Base-by-base conservation (phyloP, 2,888 invertebrate genomes). In the Atethmia centrago region DNA sequence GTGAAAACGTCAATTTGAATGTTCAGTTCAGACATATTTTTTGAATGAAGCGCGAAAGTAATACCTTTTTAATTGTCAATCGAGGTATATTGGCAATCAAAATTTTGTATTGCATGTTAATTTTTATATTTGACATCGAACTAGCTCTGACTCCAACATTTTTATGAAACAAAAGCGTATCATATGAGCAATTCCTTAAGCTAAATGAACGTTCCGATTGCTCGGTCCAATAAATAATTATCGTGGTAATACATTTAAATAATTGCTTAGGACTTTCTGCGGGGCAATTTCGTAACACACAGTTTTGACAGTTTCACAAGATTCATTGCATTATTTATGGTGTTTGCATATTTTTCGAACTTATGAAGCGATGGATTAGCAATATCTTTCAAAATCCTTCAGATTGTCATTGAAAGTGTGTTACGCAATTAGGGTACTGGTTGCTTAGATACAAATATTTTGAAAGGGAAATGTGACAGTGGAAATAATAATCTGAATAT, bases 401-500 rank as follows among this genome's bases (percentile, higher is more conserved):
- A 31, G 4, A 31, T 31, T 31, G 31, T 31, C 3, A 31, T 31
- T 31, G 31, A 31, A 31, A 31, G 31, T 31, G 2, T 31, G 2
- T 31, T 31, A 2, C 31, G 31, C 31, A 31, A 31, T 31, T 3
- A 2, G 4, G 31, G 31, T 31, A 31, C 31, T 31, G 25, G n/a
- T 55, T 36, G 25, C 16, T 3, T 21, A 65, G 36, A 45, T 61
- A 74, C 16, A 62, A 47, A 16, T 56, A 55, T 53, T 59, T 64
- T 40, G 14, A 58, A 47, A 53, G 36, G 40, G 14, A n/a, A 58
- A 53, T 68, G 31, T 63, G 36, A 42, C 28, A 5, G 21, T 63
- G 64, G 71, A 62, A 63, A 45, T 51, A 51, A 77, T 55, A 71
- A 71, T 66, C 55, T 71, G 61, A 71, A 61, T 19, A 36, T 77